These are phyloP conservation scores for Sphaerodactylus townsendi DNA, from an alignment of 2,113 vertebrate species.

Conservation along the genomic window DNA sequence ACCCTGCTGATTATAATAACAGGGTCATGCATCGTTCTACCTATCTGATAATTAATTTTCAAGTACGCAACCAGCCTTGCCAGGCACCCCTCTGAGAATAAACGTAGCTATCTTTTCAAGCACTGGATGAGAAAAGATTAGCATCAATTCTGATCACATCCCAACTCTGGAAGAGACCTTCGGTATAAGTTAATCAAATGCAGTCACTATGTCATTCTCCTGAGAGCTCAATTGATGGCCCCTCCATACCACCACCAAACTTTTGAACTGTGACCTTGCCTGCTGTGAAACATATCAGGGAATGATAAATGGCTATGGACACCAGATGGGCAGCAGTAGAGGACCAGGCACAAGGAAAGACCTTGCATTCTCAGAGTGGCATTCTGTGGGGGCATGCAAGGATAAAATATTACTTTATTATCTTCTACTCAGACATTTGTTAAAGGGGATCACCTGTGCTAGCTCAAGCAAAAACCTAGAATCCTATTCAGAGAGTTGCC, in stretches of 20 bases:
- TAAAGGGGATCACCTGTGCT: neutral
- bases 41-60: conserved; percentile 67
- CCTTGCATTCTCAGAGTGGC: neutral
- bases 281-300: neutral
- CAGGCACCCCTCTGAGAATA: neutral
- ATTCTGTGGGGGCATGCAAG: neutral
- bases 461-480: neutral
- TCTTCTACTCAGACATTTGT: neutral
- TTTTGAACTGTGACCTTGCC: neutral
- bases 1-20: conserved; percentile 60
- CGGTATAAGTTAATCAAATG: conserved; percentile 31
- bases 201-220: rapidly evolving
- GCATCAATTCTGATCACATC: conserved; percentile 47
- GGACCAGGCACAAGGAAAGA: neutral
- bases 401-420: neutral
- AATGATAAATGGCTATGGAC: neutral
- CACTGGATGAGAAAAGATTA: neutral
- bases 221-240: neutral
- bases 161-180: rapidly evolving
- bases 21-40: conserved; percentile 28
- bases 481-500: neutral
- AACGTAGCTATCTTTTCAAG: conserved; percentile 19
- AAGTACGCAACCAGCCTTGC: conserved; percentile 20
- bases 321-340: neutral
- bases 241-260: neutral